Evolutionary conservation across 2,113 vertebrate species (phyloP), one percentile per base, ranked within the genome.

Genomic region (Rissa tridactyla): DNA sequence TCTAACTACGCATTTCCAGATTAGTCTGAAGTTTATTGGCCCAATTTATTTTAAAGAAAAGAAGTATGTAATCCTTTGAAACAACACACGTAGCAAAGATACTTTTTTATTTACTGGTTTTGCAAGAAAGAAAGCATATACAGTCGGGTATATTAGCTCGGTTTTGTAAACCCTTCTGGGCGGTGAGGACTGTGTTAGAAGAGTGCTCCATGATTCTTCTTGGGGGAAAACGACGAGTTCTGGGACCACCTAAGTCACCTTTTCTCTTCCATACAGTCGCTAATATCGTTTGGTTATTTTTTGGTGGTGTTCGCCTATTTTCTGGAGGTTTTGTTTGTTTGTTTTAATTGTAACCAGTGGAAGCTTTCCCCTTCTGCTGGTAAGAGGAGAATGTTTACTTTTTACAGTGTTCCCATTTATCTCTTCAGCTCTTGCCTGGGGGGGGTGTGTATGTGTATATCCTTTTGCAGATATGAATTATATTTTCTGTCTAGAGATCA

Each of bases 401-500:
- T 92, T 76, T 71, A 34, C 80, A 91, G 52, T 30, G 42, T n/a
- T 92, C 42, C 92, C 72, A 64, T 94, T 94, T 96, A 91, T 96
- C 87, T 96, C 68, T 82, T 80, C 71, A 92, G 87, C 82, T 91
- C 85, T 91, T 38, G 91, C 96, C 87, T 9, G 34, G 18, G 73
- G 77, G 89, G 15, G 2, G 9, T 72, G 71, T 82, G 58, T 75
- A 62, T 96, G 82, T 83, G 82, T 90, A 61, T 97, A 91, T 96
- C 90, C 92, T 82, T 90, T 78, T 70, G 76, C 86, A 94, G 94
- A 94, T 97, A 47, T 26, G 91, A 96, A 90, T 96, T 96, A 91
- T 75, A 92, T 94, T 97, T 94, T 95, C 71, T 80, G 91, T 93
- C 89, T 92, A 47, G 87, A 96, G 95, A 95, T 97, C 94, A 88